Evolutionary conservation across 1,140 invertebrate species (phyloP), one percentile per base, ranked within the genome.

Genomic region (Schlechtendalia chinensis): DNA sequence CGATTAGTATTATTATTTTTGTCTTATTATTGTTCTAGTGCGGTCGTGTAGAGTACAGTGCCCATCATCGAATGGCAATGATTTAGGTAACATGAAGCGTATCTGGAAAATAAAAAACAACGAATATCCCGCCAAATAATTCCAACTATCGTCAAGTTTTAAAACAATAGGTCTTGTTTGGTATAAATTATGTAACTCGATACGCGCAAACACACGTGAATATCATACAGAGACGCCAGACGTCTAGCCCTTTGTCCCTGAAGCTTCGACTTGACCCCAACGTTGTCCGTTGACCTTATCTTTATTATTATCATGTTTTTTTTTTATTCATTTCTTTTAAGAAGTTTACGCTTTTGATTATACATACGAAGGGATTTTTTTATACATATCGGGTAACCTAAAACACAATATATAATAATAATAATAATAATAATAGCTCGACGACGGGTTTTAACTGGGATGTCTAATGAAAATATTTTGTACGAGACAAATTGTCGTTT

Each of bases 241-340:
- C 74, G 74, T 77, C 56, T 77, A 59, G 74, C 54, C 74, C 45
- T 58, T 77, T 77, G 72, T 77, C 56, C 54, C 72, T 11, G 72
- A 77, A 77, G 72, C 72, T 77, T 54, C 32, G 45, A 58, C 50
- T 77, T 77, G 74, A 77, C 74, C 74, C 74, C 54, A 22, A 24
- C 32, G 54, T 59, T 77, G 67, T 69, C 67, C 67, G 67, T 16
- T 14, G 22, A 54, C 24, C 32, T 77, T 77, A 77, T 77, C 54
- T 61, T 22, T 61, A 39, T 75, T 58, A 61, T 19, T 39, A 39
- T 61, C 12, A 61, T 65, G 16, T 11, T 65, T 74, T 39, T 77
- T 61, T 22, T 59, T 69, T 69, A 69, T 47, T 69, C 47, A 50
- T 24, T 69, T 69, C 14, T 69, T 50, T 32, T 69, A 47, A 50